phyloP scores from a whole-genome alignment of 1,140 invertebrate species.

The Heterodera schachtii region DNA sequence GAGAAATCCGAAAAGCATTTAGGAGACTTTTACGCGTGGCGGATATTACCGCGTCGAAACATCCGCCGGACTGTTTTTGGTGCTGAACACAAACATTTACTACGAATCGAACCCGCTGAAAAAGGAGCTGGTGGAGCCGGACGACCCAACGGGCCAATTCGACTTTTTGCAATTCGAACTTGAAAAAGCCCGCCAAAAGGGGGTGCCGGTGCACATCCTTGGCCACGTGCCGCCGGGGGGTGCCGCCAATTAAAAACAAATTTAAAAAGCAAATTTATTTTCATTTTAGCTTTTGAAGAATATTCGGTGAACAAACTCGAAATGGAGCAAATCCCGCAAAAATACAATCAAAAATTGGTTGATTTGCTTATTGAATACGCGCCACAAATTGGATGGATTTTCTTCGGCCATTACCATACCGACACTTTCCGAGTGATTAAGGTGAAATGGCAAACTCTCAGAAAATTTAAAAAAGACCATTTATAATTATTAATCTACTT shows the following conservation, averaged over 20 bases:
- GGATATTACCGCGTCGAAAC: constrained; percentile 53
- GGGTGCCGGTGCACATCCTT: constrained; percentile 51
- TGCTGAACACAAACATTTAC: constrained; percentile 62
- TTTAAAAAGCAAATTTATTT: constrained; percentile 19
- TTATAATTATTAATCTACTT: too few species aligned
- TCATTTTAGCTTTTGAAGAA: background rate
- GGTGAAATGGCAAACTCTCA: constrained; percentile 10
- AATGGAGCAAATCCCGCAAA: constrained; percentile 39
- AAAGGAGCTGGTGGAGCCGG: constrained; percentile 45
- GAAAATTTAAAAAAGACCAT: too few species aligned
- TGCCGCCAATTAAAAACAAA: constrained; percentile 23
- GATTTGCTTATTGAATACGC: constrained; percentile 53
- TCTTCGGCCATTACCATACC: constrained; percentile 62
- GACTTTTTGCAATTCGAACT: constrained; percentile 54
- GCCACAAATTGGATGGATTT: constrained; percentile 55
- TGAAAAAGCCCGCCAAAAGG: constrained; percentile 33
- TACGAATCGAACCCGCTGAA: constrained; percentile 48
- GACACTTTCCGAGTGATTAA: constrained; percentile 59
- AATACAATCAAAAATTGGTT: constrained; percentile 56
- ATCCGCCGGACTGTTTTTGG: constrained; percentile 43
- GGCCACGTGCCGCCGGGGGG: constrained; percentile 60
- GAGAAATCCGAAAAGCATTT: background rate
- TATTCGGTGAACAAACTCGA: background rate
- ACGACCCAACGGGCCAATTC: constrained; percentile 60
- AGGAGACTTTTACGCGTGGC: constrained; percentile 55